These are phyloP conservation scores for Ptychochromis oligacanthus DNA, from an alignment of 2,113 vertebrate species.

Conservation along the genomic window DNA sequence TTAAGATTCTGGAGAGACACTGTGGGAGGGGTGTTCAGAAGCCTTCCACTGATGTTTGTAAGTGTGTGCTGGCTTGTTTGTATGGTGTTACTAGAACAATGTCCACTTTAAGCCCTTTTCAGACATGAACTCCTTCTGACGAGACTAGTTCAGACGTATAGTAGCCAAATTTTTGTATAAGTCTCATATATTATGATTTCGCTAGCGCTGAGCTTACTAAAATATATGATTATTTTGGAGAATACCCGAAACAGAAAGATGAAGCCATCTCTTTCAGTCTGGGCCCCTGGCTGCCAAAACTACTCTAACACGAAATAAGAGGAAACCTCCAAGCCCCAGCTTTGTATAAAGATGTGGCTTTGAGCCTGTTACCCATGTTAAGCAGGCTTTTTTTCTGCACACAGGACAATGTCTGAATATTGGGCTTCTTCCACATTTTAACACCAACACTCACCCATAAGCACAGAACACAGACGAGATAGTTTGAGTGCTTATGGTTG, in stretches of 20 bases:
- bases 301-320: not conserved
- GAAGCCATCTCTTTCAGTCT: not conserved
- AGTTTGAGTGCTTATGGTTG: not conserved
- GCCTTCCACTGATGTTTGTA: not conserved
- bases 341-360: not conserved
- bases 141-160: not conserved
- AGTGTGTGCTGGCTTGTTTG: not conserved
- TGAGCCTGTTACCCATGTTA: no score
- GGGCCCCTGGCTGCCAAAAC: not conserved
- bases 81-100: not conserved
- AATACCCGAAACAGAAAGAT: not conserved
- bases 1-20: constrained; percentile 44
- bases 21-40: not conserved
- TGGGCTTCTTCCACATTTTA: not conserved
- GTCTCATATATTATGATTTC: no score
- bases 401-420: not conserved
- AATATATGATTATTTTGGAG: not conserved
- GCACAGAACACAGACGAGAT: not conserved
- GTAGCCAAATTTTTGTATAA: not conserved
- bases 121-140: not conserved
- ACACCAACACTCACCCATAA: not conserved
- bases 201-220: not conserved
- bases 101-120: not conserved
- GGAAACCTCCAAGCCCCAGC: no score
- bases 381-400: no score